phyloP scores from a whole-genome alignment of 23 tunicate genomes.

The Halocynthia roretzi region DNA sequence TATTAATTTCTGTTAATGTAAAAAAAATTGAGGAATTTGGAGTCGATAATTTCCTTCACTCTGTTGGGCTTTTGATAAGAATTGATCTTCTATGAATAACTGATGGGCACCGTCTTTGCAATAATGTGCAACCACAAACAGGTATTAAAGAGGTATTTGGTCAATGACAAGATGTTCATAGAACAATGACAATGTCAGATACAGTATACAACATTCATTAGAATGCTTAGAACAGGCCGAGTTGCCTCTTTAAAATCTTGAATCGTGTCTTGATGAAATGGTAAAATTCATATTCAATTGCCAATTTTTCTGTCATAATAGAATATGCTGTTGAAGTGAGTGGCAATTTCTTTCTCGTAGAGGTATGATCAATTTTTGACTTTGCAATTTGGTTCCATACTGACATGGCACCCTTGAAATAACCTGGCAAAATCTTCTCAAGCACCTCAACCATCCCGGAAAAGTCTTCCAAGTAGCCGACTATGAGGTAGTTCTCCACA shows the following conservation, averaged over 20 bases:
- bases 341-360: constrained; percentile 36
- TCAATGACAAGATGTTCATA: too few relatives aligned
- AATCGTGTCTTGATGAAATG: constrained; percentile 33
- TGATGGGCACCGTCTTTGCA: too few relatives aligned
- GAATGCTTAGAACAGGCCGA: too few relatives aligned
- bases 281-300: constrained; percentile 79
- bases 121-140: too few relatives aligned
- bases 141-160: too few relatives aligned
- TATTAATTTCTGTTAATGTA: too few relatives aligned
- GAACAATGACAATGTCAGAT: too few relatives aligned
- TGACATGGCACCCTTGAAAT: constrained; percentile 46
- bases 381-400: constrained; percentile 37
- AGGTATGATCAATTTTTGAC: constrained; percentile 20
- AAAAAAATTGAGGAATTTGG: too few relatives aligned
- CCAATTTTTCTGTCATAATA: constrained; percentile 40
- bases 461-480: constrained; percentile 92
- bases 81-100: too few relatives aligned
- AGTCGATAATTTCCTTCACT: too few relatives aligned
- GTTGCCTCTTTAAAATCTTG: constrained; percentile 10
- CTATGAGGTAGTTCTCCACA: constrained; percentile 57
- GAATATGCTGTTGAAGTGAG: constrained; percentile 29
- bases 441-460: constrained; percentile 62
- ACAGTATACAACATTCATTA: too few relatives aligned
- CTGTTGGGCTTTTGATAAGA: too few relatives aligned
- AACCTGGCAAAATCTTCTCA: constrained; percentile 69